Base-by-base conservation (phyloP, 2,113 vertebrate species). In the Probosciger aterrimus region DNA sequence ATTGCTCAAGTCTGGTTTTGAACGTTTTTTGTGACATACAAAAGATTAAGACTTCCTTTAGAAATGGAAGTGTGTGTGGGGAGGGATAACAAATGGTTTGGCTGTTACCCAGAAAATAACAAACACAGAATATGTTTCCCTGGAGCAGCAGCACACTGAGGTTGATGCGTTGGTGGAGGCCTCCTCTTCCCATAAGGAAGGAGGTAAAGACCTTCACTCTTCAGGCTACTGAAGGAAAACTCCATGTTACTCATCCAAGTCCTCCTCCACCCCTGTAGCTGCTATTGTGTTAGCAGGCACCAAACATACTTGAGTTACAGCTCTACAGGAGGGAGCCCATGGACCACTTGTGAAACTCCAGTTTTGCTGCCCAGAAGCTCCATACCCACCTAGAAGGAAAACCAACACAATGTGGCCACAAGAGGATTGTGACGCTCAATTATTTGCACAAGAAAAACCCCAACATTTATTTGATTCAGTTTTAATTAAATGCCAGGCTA, bases 301-400 rank as follows among this genome's bases (percentile, higher is more conserved):
- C 0, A 37, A 62, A 35, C 0, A 0, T 1, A 4, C 35, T 25
- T 3, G 3, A 71, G 10, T 43, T 7, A 18, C n/a, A 71, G 64
- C 50, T 60, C 43, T 18, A 14, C 25, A 57, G 35, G 19, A 63
- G 46, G 31, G 41, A 28, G 24, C 0, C 3, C n/a, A 5, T 0
- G 2, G 25, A 44, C 25, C 15, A 15, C 47, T 57, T 33, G 25
- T 69, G 37, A 11, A 74, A 35, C n/a, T 53, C 46, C 59, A 31
- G 27, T 79, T 68, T 31, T 46, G 35, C 60, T 8, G 4, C 63
- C 47, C 47, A 57, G 37, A 35, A 82, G 47, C 47, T 41, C 52
- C 47, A 6, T 11, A 17, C 6, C 59, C 52, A 63, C 47, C 70
- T 55, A 24, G 59, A 46, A 89, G 13, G 28, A 27, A 49, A 82